Evolutionary conservation across 2,888 invertebrate genomes (phyloP), one percentile per base, ranked within the genome.

Genomic region (Calameuta pallipes): DNA sequence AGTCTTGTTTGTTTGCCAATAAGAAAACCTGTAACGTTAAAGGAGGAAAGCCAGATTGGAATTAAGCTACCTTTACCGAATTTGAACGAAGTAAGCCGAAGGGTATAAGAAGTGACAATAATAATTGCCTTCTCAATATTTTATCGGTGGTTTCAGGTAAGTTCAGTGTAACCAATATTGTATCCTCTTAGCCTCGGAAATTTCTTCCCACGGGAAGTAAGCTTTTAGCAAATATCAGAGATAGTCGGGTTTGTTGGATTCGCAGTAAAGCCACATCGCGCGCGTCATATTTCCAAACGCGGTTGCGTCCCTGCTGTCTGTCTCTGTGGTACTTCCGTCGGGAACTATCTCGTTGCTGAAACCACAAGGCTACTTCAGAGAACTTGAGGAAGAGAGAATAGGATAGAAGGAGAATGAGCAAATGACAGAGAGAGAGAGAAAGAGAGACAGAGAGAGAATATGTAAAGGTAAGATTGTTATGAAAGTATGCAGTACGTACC

Each of bases 381-480:
- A 56, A 56, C 23, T 9, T 9, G 23, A 23, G 56, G 23, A 12
- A 12, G 23, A 56, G 23, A 23, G 56, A 56, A 9, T 23, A 56
- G 6, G 4, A 23, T 9, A 0, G 41, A 15, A 41, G 23, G 4
- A 56, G 41, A 23, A 23, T 56, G 41, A 23, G 41, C 23, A 11
- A 31, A 73, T 36, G 11, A 69, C n/a, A 70, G 69, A 69, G 69
- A 75, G 74, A 78, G 69, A 56, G n/a, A 73, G 73, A 34, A 70
- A 41, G 35, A 80, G 80, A 70, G 80, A 76, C 77, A 9, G 36
- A 36, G 36, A 75, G 76, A 78, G 75, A 75, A 77, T 71, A 75
- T 78, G 77, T 76, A 76, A 78, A 77, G 78, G 74, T 23, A 56
- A 56, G 15, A 56, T 56, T 56, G 6, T 56, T 23, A 56, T 6